Percentiles rank a stretch among this genome's conserved stretches.
phyloP scores from a whole-genome alignment of 2,797 vertebrate species.

The Lagorchestes hirsutus region DNA sequence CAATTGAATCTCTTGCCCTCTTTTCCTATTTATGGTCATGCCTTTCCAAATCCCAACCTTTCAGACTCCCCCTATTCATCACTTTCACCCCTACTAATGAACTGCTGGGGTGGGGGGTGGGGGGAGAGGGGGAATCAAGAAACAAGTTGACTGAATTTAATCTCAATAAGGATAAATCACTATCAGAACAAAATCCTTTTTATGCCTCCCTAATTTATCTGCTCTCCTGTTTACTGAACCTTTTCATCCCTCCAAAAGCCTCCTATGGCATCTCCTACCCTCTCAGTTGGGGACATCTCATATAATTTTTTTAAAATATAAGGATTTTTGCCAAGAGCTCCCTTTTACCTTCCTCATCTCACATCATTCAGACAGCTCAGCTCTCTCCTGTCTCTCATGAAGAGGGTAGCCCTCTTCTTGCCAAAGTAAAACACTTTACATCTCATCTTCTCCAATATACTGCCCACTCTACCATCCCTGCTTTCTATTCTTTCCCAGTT shows the following conservation, averaged over 20 bases:
- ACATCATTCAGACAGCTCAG: background rate
- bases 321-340: background rate
- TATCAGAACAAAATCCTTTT: background rate
- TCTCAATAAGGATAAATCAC: background rate
- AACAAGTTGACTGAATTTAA: background rate
- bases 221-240: background rate
- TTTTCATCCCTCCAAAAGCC: background rate
- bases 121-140: background rate
- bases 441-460: background rate
- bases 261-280: background rate
- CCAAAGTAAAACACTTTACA: background rate
- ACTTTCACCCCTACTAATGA: background rate
- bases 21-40: background rate
- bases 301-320: background rate
- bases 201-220: background rate
- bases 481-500: background rate
- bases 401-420: background rate
- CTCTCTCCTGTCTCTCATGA: background rate
- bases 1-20: background rate
- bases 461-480: background rate
- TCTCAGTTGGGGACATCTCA: background rate
- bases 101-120: background rate
- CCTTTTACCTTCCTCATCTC: background rate
- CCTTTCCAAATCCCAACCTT: background rate
- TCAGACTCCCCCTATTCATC: background rate